Conservation (phyloP, 2,797 vertebrate species). For the Onychomys arenicola region DNA sequence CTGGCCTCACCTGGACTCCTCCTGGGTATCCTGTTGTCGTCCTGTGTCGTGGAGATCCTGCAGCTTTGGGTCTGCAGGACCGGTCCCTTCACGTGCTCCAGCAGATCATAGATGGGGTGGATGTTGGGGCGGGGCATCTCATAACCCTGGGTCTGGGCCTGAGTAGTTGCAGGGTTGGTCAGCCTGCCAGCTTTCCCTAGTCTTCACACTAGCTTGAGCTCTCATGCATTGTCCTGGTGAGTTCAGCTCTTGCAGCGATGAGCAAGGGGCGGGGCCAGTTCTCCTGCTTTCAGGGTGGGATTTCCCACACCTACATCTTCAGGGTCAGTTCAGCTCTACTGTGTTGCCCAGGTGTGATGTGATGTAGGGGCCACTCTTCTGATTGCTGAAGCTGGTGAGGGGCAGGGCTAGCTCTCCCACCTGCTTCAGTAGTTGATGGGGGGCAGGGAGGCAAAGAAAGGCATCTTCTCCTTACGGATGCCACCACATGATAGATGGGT, state of each 20-base stretch:
- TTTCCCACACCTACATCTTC: background rate
- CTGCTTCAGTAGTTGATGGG: background rate
- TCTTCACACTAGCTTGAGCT: background rate
- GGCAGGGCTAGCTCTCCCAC: background rate
- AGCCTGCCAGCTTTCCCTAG: background rate
- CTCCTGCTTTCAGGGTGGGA: background rate
- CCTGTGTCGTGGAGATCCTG: background rate
- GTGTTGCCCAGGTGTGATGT: background rate
- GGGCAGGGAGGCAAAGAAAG: no score
- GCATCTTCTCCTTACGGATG: background rate
- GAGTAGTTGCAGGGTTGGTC: background rate
- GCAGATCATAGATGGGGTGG: background rate
- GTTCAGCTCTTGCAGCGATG: background rate
- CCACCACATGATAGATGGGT: background rate
- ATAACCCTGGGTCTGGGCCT: background rate
- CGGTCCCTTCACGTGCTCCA: background rate
- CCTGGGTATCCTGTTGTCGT: background rate
- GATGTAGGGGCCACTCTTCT: background rate
- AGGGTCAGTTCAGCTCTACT: background rate
- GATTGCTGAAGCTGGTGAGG: background rate
- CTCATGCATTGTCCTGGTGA: background rate
- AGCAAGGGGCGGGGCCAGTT: background rate
- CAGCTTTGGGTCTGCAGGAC: background rate
- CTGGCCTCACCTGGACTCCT: background rate
- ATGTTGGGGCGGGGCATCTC: background rate